These are phyloP conservation scores for Drosophila prolongata DNA, from an alignment of 2,888 invertebrate genomes.

Conservation along the genomic window DNA sequence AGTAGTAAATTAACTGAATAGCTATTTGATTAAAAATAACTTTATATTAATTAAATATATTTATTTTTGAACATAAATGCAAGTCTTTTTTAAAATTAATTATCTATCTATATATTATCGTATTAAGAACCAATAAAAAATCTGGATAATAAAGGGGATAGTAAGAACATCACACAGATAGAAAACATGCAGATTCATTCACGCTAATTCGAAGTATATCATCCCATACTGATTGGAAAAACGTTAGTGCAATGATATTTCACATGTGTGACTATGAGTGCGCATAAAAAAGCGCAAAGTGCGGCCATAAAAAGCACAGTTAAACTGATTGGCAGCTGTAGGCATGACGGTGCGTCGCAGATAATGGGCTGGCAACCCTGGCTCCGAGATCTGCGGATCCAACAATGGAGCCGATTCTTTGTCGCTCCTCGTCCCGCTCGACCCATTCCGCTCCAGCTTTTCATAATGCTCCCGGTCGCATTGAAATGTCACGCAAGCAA, in stretches of 20 bases:
- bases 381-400: conserved; percentile 1
- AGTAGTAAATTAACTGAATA: no score
- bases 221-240: conserved; percentile 28
- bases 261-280: conserved; percentile 20
- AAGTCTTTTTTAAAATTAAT: no score
- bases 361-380: conserved; percentile 35
- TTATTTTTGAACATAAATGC: no score
- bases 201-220: conserved; percentile 24
- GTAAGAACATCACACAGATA: conserved; percentile 4
- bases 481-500: conserved; percentile 80
- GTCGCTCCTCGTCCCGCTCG: conserved; percentile 4
- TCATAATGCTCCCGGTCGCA: conserved; percentile 53
- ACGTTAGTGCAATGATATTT: conserved; percentile 40
- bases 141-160: conserved; percentile 6
- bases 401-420: conserved; percentile 41
- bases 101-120: no score
- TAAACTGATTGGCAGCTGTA: conserved; percentile 38
- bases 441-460: conserved; percentile 46
- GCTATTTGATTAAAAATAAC: no score
- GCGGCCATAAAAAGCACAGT: conserved; percentile 43
- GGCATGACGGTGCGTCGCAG: conserved; percentile 7
- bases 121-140: conserved; percentile 1
- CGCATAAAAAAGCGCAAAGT: conserved; percentile 35
- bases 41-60: no score
- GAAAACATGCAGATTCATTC: conserved; percentile 34